Conservation (phyloP, 2,888 invertebrate species). For the Mesorhabditis sp. region DNA sequence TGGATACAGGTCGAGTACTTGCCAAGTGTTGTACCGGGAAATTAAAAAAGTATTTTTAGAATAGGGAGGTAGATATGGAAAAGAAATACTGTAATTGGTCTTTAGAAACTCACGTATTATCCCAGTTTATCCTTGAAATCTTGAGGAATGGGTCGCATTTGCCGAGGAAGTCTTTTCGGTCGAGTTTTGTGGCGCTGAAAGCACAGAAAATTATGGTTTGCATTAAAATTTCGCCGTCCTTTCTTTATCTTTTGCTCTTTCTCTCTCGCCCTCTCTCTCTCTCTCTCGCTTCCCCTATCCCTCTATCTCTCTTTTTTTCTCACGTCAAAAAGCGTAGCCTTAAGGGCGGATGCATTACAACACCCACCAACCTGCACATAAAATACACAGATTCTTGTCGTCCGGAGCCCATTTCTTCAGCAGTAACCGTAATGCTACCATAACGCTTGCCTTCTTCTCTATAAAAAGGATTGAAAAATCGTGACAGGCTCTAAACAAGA, state of each 20-base stretch:
- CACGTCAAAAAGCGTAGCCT: too few relatives aligned
- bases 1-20: too few relatives aligned
- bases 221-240: not conserved
- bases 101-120: constrained; percentile 57
- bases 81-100: too few relatives aligned
- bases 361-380: constrained; percentile 11
- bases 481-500: not conserved
- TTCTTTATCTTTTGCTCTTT: not conserved
- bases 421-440: constrained; percentile 36
- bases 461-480: not conserved
- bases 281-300: too few relatives aligned
- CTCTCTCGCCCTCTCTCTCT: too few relatives aligned
- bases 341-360: too few relatives aligned
- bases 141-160: constrained; percentile 64
- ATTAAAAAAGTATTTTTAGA: too few relatives aligned
- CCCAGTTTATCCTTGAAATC: constrained; percentile 61
- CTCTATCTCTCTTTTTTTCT: too few relatives aligned
- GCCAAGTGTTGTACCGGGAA: too few relatives aligned
- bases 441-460: constrained; percentile 44
- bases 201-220: constrained; percentile 6
- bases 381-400: constrained; percentile 47
- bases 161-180: constrained; percentile 64
- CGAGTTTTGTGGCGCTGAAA: constrained; percentile 55
- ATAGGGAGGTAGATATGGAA: too few relatives aligned
- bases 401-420: constrained; percentile 39